Conservation (phyloP, 2,888 invertebrate species). For the Phragmatobia fuliginosa region DNA sequence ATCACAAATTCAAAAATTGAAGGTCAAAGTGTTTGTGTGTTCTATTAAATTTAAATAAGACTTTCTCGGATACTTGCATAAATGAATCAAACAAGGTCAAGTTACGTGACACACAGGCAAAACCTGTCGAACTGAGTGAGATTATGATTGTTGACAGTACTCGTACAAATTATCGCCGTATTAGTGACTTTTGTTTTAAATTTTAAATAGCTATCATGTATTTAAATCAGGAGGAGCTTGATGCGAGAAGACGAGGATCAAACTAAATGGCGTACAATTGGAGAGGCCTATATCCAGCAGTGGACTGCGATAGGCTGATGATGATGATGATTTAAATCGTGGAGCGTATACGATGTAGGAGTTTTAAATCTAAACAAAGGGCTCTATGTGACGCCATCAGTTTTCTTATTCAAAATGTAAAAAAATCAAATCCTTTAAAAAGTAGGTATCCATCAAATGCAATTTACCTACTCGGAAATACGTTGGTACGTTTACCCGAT, state of each 20-base stretch:
- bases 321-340: too few relatives aligned
- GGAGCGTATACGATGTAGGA: too few relatives aligned
- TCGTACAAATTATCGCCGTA: not conserved
- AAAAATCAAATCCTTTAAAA: not conserved
- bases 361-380: not conserved
- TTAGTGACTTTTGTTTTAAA: not conserved
- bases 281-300: too few relatives aligned
- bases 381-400: not conserved
- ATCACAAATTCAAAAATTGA: too few relatives aligned
- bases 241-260: too few relatives aligned
- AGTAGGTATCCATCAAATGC: not conserved
- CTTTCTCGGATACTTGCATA: not conserved
- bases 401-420: not conserved
- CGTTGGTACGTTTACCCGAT: not conserved
- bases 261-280: too few relatives aligned
- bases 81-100: not conserved
- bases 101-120: not conserved
- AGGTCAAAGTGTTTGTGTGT: not conserved
- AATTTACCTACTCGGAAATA: not conserved
- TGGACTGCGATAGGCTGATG: too few relatives aligned
- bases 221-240: too few relatives aligned
- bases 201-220: not conserved
- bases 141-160: not conserved
- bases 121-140: not conserved
- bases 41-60: not conserved